phyloP scores from a whole-genome alignment of 2,888 invertebrate species.

The Bombyx huttoni region DNA sequence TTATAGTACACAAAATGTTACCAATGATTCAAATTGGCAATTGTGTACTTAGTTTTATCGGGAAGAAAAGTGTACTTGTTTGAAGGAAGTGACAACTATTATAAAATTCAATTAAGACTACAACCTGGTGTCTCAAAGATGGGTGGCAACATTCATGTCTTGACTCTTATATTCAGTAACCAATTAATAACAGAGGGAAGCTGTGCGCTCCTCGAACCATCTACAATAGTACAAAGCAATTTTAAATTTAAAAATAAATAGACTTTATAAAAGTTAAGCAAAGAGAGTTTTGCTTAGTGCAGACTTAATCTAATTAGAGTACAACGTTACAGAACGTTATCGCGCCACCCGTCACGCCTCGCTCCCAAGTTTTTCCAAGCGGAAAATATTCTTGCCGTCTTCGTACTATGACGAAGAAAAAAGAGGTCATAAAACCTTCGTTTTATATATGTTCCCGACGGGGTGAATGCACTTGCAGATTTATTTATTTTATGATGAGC shows the following conservation, averaged over 20 bases:
- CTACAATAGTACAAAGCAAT: background rate
- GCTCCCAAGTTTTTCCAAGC: constrained; percentile 33
- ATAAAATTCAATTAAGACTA: too few species aligned
- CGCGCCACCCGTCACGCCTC: constrained; percentile 37
- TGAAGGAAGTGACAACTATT: too few species aligned
- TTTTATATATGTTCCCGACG: constrained; percentile 17
- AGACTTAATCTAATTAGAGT: constrained; percentile 46
- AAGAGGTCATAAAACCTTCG: constrained; percentile 30
- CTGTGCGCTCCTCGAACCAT: background rate
- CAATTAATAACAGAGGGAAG: too few species aligned
- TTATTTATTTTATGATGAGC: constrained; percentile 23
- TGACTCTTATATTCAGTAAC: too few species aligned
- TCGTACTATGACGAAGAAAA: constrained; percentile 28
- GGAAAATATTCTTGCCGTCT: constrained; percentile 42
- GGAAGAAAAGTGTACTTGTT: too few species aligned
- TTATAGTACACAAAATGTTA: too few species aligned
- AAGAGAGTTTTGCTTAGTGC: constrained; percentile 22
- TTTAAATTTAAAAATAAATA: background rate
- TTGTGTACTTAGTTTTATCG: too few species aligned
- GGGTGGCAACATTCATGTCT: too few species aligned
- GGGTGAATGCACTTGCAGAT: constrained; percentile 31
- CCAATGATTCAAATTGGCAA: too few species aligned
- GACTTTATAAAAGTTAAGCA: constrained; percentile 18
- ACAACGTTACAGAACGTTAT: constrained; percentile 38
- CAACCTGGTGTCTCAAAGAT: too few species aligned